Evolutionary conservation across 2,113 vertebrate genomes (phyloP), one percentile per base, ranked within the genome.

Genomic region (Athene cunicularia): DNA sequence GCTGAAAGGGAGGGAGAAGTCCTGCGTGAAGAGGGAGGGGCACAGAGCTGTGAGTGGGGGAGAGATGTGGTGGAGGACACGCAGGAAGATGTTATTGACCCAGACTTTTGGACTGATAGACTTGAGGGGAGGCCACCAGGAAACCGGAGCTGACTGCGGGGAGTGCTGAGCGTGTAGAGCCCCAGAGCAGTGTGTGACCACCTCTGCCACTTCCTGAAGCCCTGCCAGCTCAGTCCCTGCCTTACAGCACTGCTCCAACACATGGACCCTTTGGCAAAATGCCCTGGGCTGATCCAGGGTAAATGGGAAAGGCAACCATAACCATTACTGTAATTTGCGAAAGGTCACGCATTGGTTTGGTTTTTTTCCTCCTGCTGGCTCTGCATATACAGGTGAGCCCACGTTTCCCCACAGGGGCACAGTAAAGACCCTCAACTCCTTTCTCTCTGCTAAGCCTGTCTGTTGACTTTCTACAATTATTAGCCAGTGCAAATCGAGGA

Each of bases 401-500:
- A 8, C 37, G 30, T 45, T 79, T 72, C 28, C 66, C 33, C 49
- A 5, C 33, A 4, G 67, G 49, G 12, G 2, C 47, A 18, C 47
- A 30, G n/a, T 33, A 5, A 43, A 39, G 32, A 24, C 37, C 23
- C 50, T 11, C 79, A 73, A 8, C 70, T 72, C 55, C 18, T 26
- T n/a, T 19, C 58, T 43, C 55, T 72, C 35, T 26, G 50, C 68
- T 32, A 3, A 55, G 68, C 75, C 6, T 1, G 30, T 58, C 60
- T 56, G 60, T 14, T 45, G 68, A 1, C 68, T 64, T 58, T 17
- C 24, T 5, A 2, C 0, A 11, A 41, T 28, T 39, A 15, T 28
- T 28, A 39, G 35, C 20, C 21, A 8, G 24, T 6, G 62, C 27
- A 37, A 28, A 1, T 8, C 1, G 1, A 6, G 45, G 52, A 39